Conservation (phyloP, 2,888 invertebrate species). For the Melipona bicolor region DNA sequence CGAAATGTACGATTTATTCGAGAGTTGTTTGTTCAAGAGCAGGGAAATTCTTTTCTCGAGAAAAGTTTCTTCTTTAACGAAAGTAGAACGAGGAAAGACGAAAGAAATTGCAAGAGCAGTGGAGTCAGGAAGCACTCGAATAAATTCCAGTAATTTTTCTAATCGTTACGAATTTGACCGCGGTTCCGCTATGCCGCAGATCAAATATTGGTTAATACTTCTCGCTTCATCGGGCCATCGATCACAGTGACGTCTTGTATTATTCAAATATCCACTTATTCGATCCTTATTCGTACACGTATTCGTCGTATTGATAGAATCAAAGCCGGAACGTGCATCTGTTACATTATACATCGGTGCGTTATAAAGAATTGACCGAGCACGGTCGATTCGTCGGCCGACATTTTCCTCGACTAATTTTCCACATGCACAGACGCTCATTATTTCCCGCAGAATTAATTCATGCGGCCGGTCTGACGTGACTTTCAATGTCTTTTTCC, state of each 20-base stretch:
- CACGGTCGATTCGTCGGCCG: conserved; percentile 10
- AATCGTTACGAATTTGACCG: neutral
- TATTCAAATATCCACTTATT: neutral
- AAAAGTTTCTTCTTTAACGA: no score
- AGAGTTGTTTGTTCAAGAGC: no score
- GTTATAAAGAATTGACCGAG: neutral
- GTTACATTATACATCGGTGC: conserved; percentile 31
- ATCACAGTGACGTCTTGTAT: neutral
- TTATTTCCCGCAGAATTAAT: conserved; percentile 65
- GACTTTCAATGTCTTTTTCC: conserved; percentile 40
- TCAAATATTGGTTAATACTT: neutral
- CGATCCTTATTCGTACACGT: neutral
- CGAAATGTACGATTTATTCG: no score
- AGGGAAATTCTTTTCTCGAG: no score
- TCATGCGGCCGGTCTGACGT: conserved; percentile 50
- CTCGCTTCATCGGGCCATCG: neutral
- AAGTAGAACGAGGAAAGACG: no score
- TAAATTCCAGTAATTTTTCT: neutral
- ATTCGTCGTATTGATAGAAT: neutral
- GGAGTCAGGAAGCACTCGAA: neutral
- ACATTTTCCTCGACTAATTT: conserved; percentile 41
- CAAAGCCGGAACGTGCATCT: conserved; percentile 21
- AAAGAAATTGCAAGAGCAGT: neutral
- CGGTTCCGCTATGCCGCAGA: neutral
- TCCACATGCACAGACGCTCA: conserved; percentile 34